Evolutionary conservation across 1,140 invertebrate species (phyloP).

Genomic region (Helicoverpa zea): DNA sequence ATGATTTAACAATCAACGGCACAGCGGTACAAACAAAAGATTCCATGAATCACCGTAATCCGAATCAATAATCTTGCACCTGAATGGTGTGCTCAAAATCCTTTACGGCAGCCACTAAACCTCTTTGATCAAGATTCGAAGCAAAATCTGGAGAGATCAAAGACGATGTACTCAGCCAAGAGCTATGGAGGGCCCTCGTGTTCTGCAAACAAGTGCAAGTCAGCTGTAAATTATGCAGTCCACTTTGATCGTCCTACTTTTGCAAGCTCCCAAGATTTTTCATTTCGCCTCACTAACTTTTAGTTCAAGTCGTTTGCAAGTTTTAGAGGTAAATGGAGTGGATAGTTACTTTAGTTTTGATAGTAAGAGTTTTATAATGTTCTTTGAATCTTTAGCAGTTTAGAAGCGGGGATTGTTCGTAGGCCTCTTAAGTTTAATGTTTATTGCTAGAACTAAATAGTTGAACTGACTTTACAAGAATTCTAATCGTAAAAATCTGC

Average conservation of each 20-base stretch:
- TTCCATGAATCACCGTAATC: not conserved
- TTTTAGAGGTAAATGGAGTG: conserved; percentile 10
- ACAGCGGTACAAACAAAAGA: not conserved
- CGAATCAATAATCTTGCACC: not conserved
- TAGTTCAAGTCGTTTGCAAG: not conserved
- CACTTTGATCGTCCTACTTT: conserved; percentile 27
- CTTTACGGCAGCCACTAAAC: conserved; percentile 15
- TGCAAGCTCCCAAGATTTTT: conserved; percentile 1
- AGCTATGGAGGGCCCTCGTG: conserved; percentile 25
- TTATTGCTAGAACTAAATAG: no score
- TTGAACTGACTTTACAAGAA: no score
- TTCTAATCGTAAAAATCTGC: not conserved
- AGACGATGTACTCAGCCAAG: conserved; percentile 19
- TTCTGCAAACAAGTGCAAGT: conserved; percentile 40
- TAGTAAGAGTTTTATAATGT: not conserved
- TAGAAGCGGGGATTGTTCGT: not conserved
- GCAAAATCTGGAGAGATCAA: conserved; percentile 31
- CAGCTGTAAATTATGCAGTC: conserved; percentile 38
- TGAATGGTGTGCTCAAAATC: conserved; percentile 18
- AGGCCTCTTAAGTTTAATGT: no score
- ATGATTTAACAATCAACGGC: not conserved
- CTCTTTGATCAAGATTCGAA: conserved; percentile 28
- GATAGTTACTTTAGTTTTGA: not conserved
- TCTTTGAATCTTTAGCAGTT: not conserved
- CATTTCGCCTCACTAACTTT: conserved; percentile 1